These are phyloP conservation scores for Eristalinus sepulchralis DNA, from an alignment of 2,888 invertebrate genomes.

Conservation along the genomic window DNA sequence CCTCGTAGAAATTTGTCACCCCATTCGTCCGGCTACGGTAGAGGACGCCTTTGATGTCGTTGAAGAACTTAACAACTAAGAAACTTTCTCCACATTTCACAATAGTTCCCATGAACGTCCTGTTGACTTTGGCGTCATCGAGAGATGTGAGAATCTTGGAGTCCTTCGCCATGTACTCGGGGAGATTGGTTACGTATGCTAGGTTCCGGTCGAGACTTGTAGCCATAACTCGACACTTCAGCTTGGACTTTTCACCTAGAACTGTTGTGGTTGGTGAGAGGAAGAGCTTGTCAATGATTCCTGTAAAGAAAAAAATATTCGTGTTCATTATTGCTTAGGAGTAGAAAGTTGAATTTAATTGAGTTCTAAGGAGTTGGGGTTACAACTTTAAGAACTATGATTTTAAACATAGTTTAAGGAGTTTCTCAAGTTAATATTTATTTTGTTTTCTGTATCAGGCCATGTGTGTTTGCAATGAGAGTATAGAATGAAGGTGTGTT, in stretches of 20 bases:
- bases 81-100: conserved; percentile 76
- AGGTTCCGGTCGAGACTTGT: conserved; percentile 81
- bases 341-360: too few relatives aligned
- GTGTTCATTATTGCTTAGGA: background rate
- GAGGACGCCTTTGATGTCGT: conserved; percentile 79
- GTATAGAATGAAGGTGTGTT: too few relatives aligned
- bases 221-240: conserved; percentile 84
- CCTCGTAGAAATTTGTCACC: conserved; percentile 74
- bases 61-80: conserved; percentile 79
- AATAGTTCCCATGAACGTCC: conserved; percentile 78
- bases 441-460: too few relatives aligned
- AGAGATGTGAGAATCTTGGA: conserved; percentile 82
- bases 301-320: conserved; percentile 75
- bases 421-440: too few relatives aligned
- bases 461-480: too few relatives aligned
- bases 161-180: conserved; percentile 83
- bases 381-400: too few relatives aligned
- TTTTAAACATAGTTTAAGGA: too few relatives aligned
- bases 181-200: conserved; percentile 85
- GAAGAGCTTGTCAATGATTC: conserved; percentile 84
- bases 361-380: too few relatives aligned
- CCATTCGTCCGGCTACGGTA: conserved; percentile 73
- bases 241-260: conserved; percentile 82
- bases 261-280: conserved; percentile 82
- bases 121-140: conserved; percentile 82